Evolutionary conservation across 2,888 invertebrate species (phyloP), one percentile per base, ranked within the genome.

Genomic region (Rotaria socialis): DNA sequence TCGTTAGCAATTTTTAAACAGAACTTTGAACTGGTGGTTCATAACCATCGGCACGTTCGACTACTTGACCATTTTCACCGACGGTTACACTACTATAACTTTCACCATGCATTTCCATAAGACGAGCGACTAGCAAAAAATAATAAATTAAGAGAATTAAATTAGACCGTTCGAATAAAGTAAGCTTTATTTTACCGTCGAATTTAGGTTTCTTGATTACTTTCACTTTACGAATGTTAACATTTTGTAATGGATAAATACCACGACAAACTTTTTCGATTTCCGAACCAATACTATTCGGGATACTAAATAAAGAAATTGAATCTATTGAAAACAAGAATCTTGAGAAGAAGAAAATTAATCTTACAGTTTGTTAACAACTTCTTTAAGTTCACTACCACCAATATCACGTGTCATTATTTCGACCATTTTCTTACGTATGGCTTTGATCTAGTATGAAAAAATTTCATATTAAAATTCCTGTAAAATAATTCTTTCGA

Each of bases 211-310:
- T 96, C 93, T 98, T 98, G 92, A 99, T 93, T 88, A 99, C 97
- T 93, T 99, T 99, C 50, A 99, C 96, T 93, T 99, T 99, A 89
- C 98, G 94, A 90, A 99, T 96, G 93, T 95, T 96, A 0, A 99
- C 99, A 93, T 99, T 98, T 89, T 98, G 95, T 35, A 99, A 94
- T 0, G 99, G 99, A 92, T 97, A 99, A 91, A 97, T 97, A 88
- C 95, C 95, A 90, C 96, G 96, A 91, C 97, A 97, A 75, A 94
- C 94, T 93, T 98, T 98, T 92, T 97, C 97, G 90, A 99, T 99
- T 90, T 99, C 99, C 93, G 97, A 97, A 86, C 97, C 98, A 90
- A 99, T 99, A 87, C 96, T 96, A 93, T 99, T 99, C 1, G 99
- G 97, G 89, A 98, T 94, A 87, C 89, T 89, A 74, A 41, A 88